Evolutionary conservation across 2,797 vertebrate species (phyloP), one percentile per base, ranked within the genome.

Genomic region (Takifugu rubripes): DNA sequence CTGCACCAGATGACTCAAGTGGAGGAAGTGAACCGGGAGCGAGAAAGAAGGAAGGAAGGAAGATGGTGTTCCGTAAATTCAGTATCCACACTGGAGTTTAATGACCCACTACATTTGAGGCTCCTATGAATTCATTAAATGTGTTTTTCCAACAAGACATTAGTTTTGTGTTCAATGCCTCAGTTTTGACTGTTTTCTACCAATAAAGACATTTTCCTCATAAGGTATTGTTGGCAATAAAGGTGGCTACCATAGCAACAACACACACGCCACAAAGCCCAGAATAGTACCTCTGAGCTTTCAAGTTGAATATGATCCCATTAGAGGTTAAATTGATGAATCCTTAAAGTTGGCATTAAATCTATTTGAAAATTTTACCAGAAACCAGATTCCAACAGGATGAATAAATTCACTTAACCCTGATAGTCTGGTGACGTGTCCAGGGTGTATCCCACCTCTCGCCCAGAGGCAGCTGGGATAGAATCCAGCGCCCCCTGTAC

Each of bases 1-100:
- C 88, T 88, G 80, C 77, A 77, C 81, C 64, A 56, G 83, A 77
- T 49, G 53, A 73, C 52, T 67, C 40, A 33, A 64, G 61, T 65
- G 59, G 52, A 79, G 66, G 75, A 82, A 72, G 59, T 40, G 36
- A 61, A 59, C 26, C 47, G 31, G 14, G 4, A 33, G 47, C 51
- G 60, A 55, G 58, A 55, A 50, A 42, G 15, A 17, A 21, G 16
- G 44, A 24, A 50, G 5, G 56, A 60, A 72, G 64, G 57, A 67
- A 56, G 46, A 49, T n/a, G 3, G 6, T n/a, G n/a, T 57, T 73
- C 64, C 64, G 66, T 66, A 54, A 31, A 21, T 52, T 66, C 49
- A 31, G 45, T 21, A 47, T 44, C 61, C 50, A 48, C n/a, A 26
- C 47, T 55, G 45, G 63, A 70, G 50, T 49, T 64, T 15, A 55